A percentile compares a stretch with the other conserved stretches of the same genome.
phyloP scores from a whole-genome alignment of 2,888 invertebrate genomes.

The Aphodius granarius region DNA sequence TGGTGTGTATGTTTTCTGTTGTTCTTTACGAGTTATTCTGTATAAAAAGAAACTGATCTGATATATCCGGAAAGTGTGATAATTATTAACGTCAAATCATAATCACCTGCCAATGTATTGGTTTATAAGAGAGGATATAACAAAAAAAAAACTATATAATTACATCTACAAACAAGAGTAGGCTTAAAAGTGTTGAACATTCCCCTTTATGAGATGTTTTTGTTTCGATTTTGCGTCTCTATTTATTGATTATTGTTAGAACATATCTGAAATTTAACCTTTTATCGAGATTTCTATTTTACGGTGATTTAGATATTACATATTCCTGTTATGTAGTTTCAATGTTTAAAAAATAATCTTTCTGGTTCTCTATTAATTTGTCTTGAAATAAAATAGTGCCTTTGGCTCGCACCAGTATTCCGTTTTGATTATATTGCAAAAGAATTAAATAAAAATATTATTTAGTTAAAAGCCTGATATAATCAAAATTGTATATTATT shows the following conservation, averaged over 20 bases:
- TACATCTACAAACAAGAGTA: not conserved
- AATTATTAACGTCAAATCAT: conserved; percentile 35
- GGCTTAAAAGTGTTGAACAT: conserved; percentile 10
- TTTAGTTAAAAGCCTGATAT: not conserved
- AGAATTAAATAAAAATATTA: not conserved
- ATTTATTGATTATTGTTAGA: conserved; percentile 13
- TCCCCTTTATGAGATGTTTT: conserved; percentile 3
- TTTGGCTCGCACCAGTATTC: not conserved
- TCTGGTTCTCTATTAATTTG: not conserved
- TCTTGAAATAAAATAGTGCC: not conserved
- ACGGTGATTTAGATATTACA: not conserved
- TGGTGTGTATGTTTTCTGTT: not conserved
- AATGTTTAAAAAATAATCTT: not conserved
- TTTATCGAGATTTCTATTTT: not conserved
- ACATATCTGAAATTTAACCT: not conserved
- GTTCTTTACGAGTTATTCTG: not conserved
- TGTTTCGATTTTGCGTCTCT: not conserved
- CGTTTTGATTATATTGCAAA: not conserved
- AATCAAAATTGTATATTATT: not conserved
- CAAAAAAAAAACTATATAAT: not conserved
- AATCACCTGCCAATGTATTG: conserved; percentile 29
- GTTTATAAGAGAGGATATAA: not conserved
- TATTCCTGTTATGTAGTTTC: not conserved
- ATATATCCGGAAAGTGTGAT: conserved; percentile 31
- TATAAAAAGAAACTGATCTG: not conserved